phyloP scores from a whole-genome alignment of 1,140 invertebrate genomes.

The Microplitis mediator region DNA sequence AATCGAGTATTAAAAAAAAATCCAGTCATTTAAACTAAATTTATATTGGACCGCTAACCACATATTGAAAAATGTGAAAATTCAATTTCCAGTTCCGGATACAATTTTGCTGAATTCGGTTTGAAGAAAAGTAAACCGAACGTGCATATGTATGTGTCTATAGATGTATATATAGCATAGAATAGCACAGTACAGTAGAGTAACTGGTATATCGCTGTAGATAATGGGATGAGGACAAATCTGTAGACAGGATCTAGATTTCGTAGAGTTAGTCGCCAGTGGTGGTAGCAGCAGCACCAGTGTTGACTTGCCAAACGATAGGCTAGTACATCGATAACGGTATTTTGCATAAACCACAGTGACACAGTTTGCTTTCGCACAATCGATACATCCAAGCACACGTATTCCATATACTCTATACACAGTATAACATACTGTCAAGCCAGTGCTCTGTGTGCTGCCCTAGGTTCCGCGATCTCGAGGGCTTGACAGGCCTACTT shows the following conservation, averaged over 20 bases:
- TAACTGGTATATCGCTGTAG: background rate
- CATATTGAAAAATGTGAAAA: too few relatives aligned
- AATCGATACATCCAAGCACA: slow-evolving; percentile 34
- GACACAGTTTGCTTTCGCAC: slow-evolving; percentile 34
- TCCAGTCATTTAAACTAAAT: too few relatives aligned
- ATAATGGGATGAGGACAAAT: background rate
- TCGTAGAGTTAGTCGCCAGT: slow-evolving; percentile 8
- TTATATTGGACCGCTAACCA: too few relatives aligned
- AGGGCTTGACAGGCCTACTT: background rate
- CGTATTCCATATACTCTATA: background rate
- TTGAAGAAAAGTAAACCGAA: too few relatives aligned
- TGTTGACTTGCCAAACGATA: slow-evolving; percentile 34
- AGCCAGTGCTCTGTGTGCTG: slow-evolving; percentile 9
- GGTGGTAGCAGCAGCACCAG: too few relatives aligned
- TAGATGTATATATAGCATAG: background rate
- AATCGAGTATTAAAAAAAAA: too few relatives aligned
- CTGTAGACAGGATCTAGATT: background rate
- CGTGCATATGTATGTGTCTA: too few relatives aligned
- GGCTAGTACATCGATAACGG: slow-evolving; percentile 5
- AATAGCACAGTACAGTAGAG: too few relatives aligned
- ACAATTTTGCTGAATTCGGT: too few relatives aligned
- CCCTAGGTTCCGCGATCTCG: background rate
- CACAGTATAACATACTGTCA: too few relatives aligned
- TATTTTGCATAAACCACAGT: slow-evolving; percentile 35
- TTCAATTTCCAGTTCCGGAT: too few relatives aligned